Evolutionary conservation across 2,797 vertebrate genomes (phyloP).

Genomic region (Peromyscus aztecus): DNA sequence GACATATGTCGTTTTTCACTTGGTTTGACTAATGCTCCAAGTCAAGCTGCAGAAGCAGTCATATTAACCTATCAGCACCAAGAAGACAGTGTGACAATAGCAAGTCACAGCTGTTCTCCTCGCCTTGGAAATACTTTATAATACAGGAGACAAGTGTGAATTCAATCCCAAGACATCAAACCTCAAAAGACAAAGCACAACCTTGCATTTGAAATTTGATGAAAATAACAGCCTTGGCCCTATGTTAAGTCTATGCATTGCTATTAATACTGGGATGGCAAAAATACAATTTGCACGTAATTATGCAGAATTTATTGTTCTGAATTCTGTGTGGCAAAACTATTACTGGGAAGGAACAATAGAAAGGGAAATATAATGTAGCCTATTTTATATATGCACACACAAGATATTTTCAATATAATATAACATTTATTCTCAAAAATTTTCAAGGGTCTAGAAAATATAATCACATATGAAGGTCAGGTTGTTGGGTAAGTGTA

Average conservation of each 20-base stretch:
- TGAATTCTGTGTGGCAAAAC: background rate
- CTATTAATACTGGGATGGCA: background rate
- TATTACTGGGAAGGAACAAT: background rate
- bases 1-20: constrained; percentile 69
- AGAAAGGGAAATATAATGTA: background rate
- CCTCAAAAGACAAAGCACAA: constrained; percentile 21
- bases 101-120: background rate
- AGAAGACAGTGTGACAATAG: constrained; percentile 26
- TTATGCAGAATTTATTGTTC: background rate
- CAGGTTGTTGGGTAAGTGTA: background rate
- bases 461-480: background rate
- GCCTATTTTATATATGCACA: background rate
- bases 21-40: constrained; percentile 65
- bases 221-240: constrained; percentile 38
- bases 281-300: constrained; percentile 44
- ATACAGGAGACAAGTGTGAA: constrained; percentile 20
- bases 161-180: constrained; percentile 35
- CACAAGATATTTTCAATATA: background rate
- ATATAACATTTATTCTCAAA: background rate
- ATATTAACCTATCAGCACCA: constrained; percentile 61
- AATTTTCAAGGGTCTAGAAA: background rate
- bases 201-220: constrained; percentile 34
- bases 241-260: background rate
- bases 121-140: constrained; percentile 49
- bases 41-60: constrained; percentile 58